Evolutionary conservation across 2,113 vertebrate species (phyloP).

Genomic region (Xenus cinereus): DNA sequence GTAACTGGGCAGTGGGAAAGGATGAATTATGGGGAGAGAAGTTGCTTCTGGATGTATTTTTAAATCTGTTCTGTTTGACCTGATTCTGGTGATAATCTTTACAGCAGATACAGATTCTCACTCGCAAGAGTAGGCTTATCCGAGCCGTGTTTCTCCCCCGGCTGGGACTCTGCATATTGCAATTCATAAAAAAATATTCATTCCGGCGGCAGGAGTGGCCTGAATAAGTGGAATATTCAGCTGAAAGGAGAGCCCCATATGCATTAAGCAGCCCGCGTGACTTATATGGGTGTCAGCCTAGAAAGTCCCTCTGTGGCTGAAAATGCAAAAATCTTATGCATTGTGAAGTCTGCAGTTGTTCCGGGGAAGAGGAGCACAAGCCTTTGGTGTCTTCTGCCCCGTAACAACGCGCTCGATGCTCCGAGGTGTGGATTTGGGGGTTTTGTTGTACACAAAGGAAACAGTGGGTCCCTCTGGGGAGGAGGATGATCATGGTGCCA

Average conservation of each 20-base stretch:
- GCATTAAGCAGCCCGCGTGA: neutral
- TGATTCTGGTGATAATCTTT: neutral
- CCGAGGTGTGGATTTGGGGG: fast-evolving
- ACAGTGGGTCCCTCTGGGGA: fast-evolving
- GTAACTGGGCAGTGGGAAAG: neutral
- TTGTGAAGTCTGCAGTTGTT: neutral
- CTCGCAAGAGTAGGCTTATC: neutral
- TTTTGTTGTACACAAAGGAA: fast-evolving
- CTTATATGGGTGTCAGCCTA: neutral
- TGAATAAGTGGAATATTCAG: neutral
- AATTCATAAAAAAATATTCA: neutral
- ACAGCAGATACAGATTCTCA: neutral
- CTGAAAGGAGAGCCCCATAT: neutral
- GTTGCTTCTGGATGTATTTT: neutral
- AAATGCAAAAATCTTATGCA: fast-evolving
- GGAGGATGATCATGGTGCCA: neutral
- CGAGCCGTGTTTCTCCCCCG: neutral
- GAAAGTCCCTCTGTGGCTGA: neutral
- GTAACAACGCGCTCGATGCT: fast-evolving
- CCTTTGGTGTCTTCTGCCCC: neutral
- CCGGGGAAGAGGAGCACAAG: neutral
- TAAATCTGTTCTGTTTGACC: neutral
- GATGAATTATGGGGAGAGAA: neutral
- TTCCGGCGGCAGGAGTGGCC: neutral
- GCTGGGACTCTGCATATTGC: neutral